Base-by-base conservation (phyloP, 2,888 invertebrate species). In the Xestia rhomboidea region DNA sequence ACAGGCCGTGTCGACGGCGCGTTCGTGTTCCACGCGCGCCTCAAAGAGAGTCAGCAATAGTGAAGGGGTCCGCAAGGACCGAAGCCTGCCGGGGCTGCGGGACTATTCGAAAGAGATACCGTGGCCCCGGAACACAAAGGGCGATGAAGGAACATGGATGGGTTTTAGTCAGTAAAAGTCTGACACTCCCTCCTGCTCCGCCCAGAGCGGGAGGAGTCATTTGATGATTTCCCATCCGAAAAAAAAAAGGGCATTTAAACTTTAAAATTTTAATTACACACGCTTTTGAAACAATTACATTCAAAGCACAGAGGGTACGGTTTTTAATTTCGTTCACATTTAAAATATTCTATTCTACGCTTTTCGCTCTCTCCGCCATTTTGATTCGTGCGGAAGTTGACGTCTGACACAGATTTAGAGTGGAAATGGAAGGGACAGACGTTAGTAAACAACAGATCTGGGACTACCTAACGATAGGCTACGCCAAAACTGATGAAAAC, bases 311-410 rank as follows among this genome's bases (percentile, higher is more conserved):
- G 15, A 46, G 15, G 6, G 51, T 15, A 71, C 18, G 38, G 18
- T 11, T 60, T 79, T 73, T 81, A 67, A 74, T 81, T 78, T 60
- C 38, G n/a, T 54, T 73, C 30, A 49, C 30, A 57, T 80, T 79
- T 54, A 38, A 41, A 80, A 51, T 44, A 27, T 81, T 81, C 15
- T 67, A 81, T 67, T 51, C 51, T 51, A 81, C 21, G 34, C 34
- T 51, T 34, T 49, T n/a, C 18, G 44, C 34, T 63, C 18, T 24
- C 38, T 11, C 13, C 60, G 38, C 79, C 75, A 81, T 81, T 82
- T 81, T 75, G 44, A 54, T 62, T 74, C 62, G 49, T 60, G 73
- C 73, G 57, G 73, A 49, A 72, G 73, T 57, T 80, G 49, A 66
- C 73, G 27, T 27, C 15, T 15, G 30, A 34, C 82, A 67, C 51